Evolutionary conservation across 2,888 invertebrate species (phyloP).

Genomic region (Troides aeacus): DNA sequence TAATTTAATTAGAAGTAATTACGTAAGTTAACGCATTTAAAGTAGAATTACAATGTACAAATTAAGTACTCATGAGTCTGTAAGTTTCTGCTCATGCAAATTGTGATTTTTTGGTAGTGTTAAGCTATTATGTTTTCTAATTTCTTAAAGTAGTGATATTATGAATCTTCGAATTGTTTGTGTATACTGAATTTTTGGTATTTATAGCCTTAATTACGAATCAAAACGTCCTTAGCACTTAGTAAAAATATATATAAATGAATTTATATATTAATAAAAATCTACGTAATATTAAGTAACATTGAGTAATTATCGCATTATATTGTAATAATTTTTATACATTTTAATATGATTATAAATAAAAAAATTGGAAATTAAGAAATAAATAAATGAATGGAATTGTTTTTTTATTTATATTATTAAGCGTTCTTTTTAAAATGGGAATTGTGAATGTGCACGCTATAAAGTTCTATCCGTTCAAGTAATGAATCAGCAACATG

Average conservation of each 20-base stretch:
- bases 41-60: conserved; percentile 71
- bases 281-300: conserved; percentile 41
- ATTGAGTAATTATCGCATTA: conserved; percentile 44
- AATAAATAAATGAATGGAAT: conserved; percentile 18
- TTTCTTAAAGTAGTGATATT: conserved; percentile 28
- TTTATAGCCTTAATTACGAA: conserved; percentile 37
- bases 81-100: conserved; percentile 57
- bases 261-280: conserved; percentile 33
- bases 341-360: conserved; percentile 36
- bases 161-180: conserved; percentile 38
- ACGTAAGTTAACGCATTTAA: conserved; percentile 71
- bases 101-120: conserved; percentile 58
- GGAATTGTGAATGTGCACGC: too few species aligned
- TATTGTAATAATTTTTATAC: conserved; percentile 54
- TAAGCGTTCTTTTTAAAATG: too few species aligned
- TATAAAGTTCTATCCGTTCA: too few species aligned
- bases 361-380: conserved; percentile 35
- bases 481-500: too few species aligned
- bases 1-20: conserved; percentile 37
- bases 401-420: neutral
- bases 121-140: conserved; percentile 31
- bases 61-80: conserved; percentile 64
- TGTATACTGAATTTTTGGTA: conserved; percentile 45
- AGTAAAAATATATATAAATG: conserved; percentile 31
- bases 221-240: conserved; percentile 53